Base-by-base conservation (phyloP, 1,140 invertebrate genomes). In the Listronotus oregonensis region DNA sequence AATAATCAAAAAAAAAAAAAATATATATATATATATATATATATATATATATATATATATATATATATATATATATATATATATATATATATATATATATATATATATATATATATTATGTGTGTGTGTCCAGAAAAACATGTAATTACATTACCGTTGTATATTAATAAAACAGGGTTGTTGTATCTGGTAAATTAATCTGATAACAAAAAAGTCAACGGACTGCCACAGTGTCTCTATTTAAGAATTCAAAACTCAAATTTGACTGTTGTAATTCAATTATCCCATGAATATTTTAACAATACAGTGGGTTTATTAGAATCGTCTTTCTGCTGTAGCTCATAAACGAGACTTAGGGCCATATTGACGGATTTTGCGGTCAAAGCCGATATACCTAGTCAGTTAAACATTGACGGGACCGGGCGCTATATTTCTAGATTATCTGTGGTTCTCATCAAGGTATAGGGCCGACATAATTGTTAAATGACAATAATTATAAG, bases 401-500 rank as follows among this genome's bases (percentile, higher is more conserved):
- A 1, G 17, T 14, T 7, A 44, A 4, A 44, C 42, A 44, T 44
- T 7, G 42, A n/a, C 42, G n/a, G 42, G 9, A 44, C 14, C 7
- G 1, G 18, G 18, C 46, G 21, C 15, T 49, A 49, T 54, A 54
- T 54, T 54, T 54, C 51, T 37, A 37, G 51, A 54, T 54, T 54
- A 54, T 54, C 51, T 9, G 51, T 2, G 15, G 17, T 54, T 14
- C 51, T 54, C 51, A 54, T 54, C 51, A 18, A 54, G 51, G 51
- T 54, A 54, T 54, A 5, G 39, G 39, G 6, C 10, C 8, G 51
- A n/a, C 51, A 54, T 54, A 54, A 54, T 54, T 54, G 51, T 54
- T 54, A 54, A 54, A 54, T 42, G 51, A 54, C 51, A 54, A 54
- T 54, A 54, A 54, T 54, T 54, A 54, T 54, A 54, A 54, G 32